phyloP scores from a whole-genome alignment of 2,797 vertebrate genomes.

The Emys orbicularis region DNA sequence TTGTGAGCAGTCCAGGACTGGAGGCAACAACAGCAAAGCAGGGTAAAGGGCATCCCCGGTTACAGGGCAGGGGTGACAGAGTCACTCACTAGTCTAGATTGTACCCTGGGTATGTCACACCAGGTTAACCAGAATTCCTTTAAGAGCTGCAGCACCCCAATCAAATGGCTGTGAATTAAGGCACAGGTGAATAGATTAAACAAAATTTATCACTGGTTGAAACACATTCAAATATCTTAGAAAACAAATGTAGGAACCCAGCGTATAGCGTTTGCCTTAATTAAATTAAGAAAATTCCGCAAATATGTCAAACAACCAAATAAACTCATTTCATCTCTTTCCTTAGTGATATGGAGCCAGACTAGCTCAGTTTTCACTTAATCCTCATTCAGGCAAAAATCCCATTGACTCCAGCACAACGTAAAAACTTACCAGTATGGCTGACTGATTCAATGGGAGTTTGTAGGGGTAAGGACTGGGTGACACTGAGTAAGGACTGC shows the following conservation, averaged over 20 bases:
- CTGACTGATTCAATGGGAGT: accelerated
- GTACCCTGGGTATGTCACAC: no score
- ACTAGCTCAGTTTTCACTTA: background rate
- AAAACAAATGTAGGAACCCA: background rate
- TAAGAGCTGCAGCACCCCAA: no score
- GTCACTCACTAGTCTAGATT: background rate
- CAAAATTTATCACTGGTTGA: background rate
- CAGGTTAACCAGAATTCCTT: no score
- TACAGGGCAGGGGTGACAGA: background rate
- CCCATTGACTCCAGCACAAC: background rate
- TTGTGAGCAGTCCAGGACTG: background rate
- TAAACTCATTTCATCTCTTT: background rate
- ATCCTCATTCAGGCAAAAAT: background rate
- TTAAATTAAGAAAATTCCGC: background rate
- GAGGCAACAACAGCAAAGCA: background rate
- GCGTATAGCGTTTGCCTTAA: background rate
- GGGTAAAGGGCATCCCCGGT: background rate
- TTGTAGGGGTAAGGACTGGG: accelerated
- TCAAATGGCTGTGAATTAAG: no score
- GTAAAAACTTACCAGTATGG: accelerated
- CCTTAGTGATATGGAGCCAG: background rate
- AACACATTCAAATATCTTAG: background rate
- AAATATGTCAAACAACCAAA: background rate
- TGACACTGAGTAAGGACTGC: background rate
- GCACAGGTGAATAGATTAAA: no score